Base-by-base conservation (phyloP, 2,113 vertebrate genomes). In the Cynoglossus semilaevis region DNA sequence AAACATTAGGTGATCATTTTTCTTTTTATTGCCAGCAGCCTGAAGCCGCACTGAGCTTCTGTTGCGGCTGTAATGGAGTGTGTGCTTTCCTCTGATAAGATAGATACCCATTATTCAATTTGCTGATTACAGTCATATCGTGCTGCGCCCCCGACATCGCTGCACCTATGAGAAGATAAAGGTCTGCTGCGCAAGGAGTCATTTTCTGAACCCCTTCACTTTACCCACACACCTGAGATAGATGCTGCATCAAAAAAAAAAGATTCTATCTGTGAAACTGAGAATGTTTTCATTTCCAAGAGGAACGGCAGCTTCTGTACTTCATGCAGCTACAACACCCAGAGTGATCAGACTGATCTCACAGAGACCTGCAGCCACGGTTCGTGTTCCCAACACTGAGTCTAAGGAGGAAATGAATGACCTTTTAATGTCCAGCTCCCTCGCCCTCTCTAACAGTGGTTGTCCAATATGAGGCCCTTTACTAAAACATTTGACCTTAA, bases 291-390 rank as follows among this genome's bases (percentile, higher is more conserved):
- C 49, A 70, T 81, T 81, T 72, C 11, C 68, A 73, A 78, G 72
- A 47, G 44, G 54, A 62, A 63, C 52, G 18, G 38, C 65, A 76
- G 40, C 16, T 67, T 64, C 70, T 58, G 50, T 42, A 44, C 18
- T 47, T 38, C 58, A 68, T 70, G 62, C 65, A 54, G 59, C 47
- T 45, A 40, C 58, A 52, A 49, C 43, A 13, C 12, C 16, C 59
- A 55, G 45, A 80, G 69, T 73, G 79, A 77, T 93, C n/a, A n/a
- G n/a, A n/a, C n/a, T n/a, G n/a, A n/a, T 92, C 91, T 92, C 91
- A 77, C 90, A n/a, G n/a, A n/a, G n/a, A n/a, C n/a, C n/a, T n/a
- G n/a, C n/a, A n/a, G n/a, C n/a, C n/a, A n/a, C n/a, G n/a, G n/a
- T n/a, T n/a, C n/a, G n/a, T n/a, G n/a, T n/a, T n/a, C n/a, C n/a